Evolutionary conservation across 2,797 vertebrate genomes (phyloP), one percentile per base, ranked within the genome.

Genomic region (Lerista edwardsae): DNA sequence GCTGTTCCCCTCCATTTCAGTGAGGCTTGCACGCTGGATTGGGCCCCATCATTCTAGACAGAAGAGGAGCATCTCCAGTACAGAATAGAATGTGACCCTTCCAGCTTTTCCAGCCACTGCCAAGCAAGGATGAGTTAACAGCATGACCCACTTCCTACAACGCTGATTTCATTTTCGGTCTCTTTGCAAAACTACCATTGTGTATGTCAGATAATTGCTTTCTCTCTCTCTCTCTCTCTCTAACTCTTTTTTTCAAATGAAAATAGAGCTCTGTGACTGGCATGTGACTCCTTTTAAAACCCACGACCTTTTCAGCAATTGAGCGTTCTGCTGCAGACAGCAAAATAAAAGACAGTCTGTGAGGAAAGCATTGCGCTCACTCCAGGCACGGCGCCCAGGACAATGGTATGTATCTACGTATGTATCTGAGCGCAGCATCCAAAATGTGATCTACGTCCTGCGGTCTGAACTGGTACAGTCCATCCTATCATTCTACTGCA

Each of bases 301-400:
- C 87, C 88, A 75, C 84, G 89, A 91, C 91, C 93, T 93, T 94
- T 93, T 85, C 89, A 91, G 83, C 82, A 36, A 74, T n/a, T 72
- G 47, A 79, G 8, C 47, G 34, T 67, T 65, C 75, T n/a, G 39
- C 80, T 77, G 82, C 84, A 67, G 86, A 81, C 77, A 87, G 87
- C 77, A 91, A 84, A 85, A 85, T 91, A 82, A 92, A 91, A 92
- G 91, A 82, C 25, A 74, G 88, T 61, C 87, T 92, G 91, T 93
- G 86, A 83, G 74, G 88, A 79, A 74, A 76, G 86, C 27, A 85
- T 71, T 79, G 1, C 0, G 47, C n/a, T 57, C 64, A 81, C 71
- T 41, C 71, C 79, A 39, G 64, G 67, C 21, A 0, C 23, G 79
- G 84, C 57, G 84, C 84, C 75, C 55, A 23, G 62, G 83, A 75